Base-by-base conservation (phyloP, 37 sponge, comb jelly and placozoan species). In the Chondrilla cf. caribensis region DNA sequence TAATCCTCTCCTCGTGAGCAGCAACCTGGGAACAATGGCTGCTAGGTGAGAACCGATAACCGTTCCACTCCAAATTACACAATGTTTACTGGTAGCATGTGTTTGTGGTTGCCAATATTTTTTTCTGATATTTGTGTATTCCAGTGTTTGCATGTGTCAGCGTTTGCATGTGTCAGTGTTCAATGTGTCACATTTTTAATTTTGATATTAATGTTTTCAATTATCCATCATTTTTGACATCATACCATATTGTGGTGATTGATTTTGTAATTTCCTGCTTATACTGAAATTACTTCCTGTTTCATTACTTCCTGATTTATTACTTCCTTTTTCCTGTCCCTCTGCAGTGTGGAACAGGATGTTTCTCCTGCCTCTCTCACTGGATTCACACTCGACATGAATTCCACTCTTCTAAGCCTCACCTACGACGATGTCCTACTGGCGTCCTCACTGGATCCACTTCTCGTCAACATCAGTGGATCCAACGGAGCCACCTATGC, bases 401-500 rank as follows among this genome's bases (percentile, higher is more conserved):
- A 96, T 58, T 78, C 82, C 21, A 83, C 38, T 28, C 21, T 35
- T 2, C 77, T 96, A 2, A 96, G 58, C n/a, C 83, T 96, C 28
- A 90, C 91, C 22, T 96, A 93, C 71, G 75, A 86, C 86, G 93
- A 96, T 51, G 89, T 90, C 17, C 89, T 96, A 5, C 43, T 80
- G 0, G 86, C 94, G 24, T 72, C 66, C 41, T 66, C 88, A 22
- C 84, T 93, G n/a, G 41, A 78, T 36, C 72, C 90, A 31, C 84
- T 84, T 0, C 62, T 37, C 0, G 82, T 95, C 57, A 93, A 91
- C 28, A 72, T 96, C 9, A 81, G 58, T 25, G 86, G 91, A 44
- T 54, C 77, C 14, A 31, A 47, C 81, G 90, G 87, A 25, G n/a
- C 58, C 41, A 75, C 78, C 18, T 96, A 91, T 40, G 32, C 66